These are phyloP conservation scores for Myiozetetes cayanensis DNA, from an alignment of 2,113 vertebrate species.

Conservation along the genomic window DNA sequence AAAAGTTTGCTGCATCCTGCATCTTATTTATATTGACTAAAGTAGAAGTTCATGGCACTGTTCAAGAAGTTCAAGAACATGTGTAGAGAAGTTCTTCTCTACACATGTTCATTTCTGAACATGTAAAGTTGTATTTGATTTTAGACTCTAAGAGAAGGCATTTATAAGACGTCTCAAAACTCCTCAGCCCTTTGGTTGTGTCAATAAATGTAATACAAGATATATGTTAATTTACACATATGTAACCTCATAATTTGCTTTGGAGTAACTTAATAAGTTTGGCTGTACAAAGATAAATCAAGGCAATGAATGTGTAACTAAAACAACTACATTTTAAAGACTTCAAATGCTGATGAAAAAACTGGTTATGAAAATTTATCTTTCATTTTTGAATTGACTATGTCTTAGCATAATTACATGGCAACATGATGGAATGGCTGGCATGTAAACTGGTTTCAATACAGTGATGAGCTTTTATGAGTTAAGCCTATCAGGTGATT, in stretches of 20 bases:
- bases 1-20: background rate
- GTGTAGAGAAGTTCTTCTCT: background rate
- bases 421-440: background rate
- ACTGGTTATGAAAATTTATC: background rate
- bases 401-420: background rate
- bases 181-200: background rate
- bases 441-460: background rate
- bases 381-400: background rate
- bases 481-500: background rate
- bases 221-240: background rate
- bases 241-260: background rate
- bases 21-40: background rate
- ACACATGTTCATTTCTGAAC: background rate
- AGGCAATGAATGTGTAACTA: background rate
- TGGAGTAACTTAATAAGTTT: background rate
- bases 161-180: background rate
- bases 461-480: background rate
- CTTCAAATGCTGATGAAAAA: background rate
- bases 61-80: too few relatives aligned
- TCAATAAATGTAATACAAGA: background rate
- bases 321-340: background rate
- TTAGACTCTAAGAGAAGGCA: background rate
- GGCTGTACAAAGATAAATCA: background rate
- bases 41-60: background rate
- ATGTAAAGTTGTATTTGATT: background rate